Percentiles rank a stretch among this genome's conserved stretches.
These are phyloP conservation scores for Trachelus stipa DNA, from an alignment of 2,888 invertebrate genomes.

Conservation along the genomic window DNA sequence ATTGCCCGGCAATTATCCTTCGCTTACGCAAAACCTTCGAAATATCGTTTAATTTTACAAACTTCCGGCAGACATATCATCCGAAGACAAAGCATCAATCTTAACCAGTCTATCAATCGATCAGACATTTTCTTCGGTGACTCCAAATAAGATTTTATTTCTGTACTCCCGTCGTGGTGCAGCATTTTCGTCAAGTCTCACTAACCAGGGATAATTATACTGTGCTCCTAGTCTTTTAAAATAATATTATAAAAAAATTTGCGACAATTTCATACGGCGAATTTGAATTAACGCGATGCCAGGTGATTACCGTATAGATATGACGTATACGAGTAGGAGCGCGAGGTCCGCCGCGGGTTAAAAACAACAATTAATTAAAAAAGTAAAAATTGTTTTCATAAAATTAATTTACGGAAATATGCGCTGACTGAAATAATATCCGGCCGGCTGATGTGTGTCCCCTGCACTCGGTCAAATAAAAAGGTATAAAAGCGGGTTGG, in stretches of 20 bases:
- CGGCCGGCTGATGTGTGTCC: conserved; percentile 59
- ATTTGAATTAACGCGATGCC: conserved; percentile 3
- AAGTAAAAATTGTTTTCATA: conserved; percentile 66
- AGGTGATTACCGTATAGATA: neutral
- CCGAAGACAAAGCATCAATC: neutral
- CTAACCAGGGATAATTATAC: neutral
- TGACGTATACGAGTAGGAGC: conserved; percentile 1
- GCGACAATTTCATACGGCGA: conserved; percentile 17
- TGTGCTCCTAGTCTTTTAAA: conserved; percentile 27
- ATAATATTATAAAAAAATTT: conserved; percentile 48
- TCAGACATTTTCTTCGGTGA: neutral
- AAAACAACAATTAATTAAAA: conserved; percentile 64
- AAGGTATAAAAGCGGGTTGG: conserved; percentile 28
- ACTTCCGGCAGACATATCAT: neutral
- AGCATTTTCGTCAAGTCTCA: neutral
- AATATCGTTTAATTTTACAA: conserved; percentile 14
- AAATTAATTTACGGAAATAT: conserved; percentile 66
- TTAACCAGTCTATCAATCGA: neutral
- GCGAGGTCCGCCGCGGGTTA: conserved; percentile 10
- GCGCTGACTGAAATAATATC: conserved; percentile 66
- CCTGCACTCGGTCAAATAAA: conserved; percentile 33
- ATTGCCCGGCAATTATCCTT: conserved; percentile 49
- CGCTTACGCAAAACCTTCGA: conserved; percentile 43
- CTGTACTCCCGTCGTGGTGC: neutral
- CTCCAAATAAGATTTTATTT: neutral